Evolutionary conservation across 2,797 vertebrate species (phyloP).

Genomic region (Amniataba percoides): DNA sequence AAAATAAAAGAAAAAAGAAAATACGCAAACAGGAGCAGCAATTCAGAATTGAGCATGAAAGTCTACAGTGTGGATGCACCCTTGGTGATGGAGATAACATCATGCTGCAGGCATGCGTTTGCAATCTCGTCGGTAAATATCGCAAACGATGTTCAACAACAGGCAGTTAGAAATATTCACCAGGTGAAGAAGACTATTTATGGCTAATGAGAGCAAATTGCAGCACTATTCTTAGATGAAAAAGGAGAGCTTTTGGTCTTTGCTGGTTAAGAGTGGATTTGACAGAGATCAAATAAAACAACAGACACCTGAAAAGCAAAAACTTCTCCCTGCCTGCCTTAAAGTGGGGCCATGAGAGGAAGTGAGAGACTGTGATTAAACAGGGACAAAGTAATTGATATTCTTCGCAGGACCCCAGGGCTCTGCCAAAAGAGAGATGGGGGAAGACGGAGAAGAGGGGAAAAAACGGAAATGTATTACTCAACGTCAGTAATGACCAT

Average conservation of each 20-base stretch:
- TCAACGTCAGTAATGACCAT: slow-evolving; percentile 87
- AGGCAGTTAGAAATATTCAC: slow-evolving; percentile 12
- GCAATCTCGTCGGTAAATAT: slow-evolving; percentile 8
- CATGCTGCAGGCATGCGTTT: background rate
- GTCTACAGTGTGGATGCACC: slow-evolving; percentile 3
- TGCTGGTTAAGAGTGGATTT: slow-evolving; percentile 23
- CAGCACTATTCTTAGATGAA: slow-evolving; percentile 2
- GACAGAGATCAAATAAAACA: slow-evolving; percentile 29
- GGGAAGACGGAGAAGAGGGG: slow-evolving; percentile 69
- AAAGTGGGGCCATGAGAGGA: slow-evolving; percentile 50
- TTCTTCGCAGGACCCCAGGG: slow-evolving; percentile 75
- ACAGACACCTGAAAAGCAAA: slow-evolving; percentile 41
- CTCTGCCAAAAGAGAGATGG: slow-evolving; percentile 78
- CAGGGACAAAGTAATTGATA: slow-evolving; percentile 83
- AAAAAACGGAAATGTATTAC: slow-evolving; percentile 82
- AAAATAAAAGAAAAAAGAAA: background rate
- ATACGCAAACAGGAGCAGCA: slow-evolving; percentile 17
- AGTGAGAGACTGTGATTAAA: slow-evolving; percentile 78
- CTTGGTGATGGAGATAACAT: background rate
- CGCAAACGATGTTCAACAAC: slow-evolving; percentile 6
- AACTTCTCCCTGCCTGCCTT: slow-evolving; percentile 39
- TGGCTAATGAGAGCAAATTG: slow-evolving; percentile 40
- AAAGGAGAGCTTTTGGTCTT: slow-evolving; percentile 18
- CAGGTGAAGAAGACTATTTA: slow-evolving; percentile 1
- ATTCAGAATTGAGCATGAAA: slow-evolving; percentile 20